A percentile compares a stretch with the other conserved stretches of the same genome.
These are phyloP conservation scores for Gymnobelideus leadbeateri DNA, from an alignment of 2,113 vertebrate genomes.

Conservation along the genomic window DNA sequence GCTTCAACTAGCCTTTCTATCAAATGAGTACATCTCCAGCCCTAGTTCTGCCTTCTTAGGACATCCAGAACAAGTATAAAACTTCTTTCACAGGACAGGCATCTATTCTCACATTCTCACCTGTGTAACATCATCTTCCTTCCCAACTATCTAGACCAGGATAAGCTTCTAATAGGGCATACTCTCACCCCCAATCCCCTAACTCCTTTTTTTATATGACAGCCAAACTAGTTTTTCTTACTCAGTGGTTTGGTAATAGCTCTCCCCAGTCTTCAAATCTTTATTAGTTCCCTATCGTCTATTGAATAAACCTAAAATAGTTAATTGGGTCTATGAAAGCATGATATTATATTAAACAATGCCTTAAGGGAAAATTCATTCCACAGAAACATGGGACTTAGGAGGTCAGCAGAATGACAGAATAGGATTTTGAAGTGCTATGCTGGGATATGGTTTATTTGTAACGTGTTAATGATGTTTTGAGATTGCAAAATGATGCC, in stretches of 20 bases:
- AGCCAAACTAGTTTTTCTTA: not conserved
- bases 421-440: not conserved
- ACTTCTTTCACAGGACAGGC: not conserved
- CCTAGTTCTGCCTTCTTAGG: not conserved
- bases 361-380: not conserved
- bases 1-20: not conserved
- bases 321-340: not conserved
- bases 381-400: not conserved
- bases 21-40: not conserved
- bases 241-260: not conserved
- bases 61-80: not conserved
- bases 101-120: not conserved
- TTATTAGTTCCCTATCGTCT: not conserved
- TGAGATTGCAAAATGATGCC: not conserved
- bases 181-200: not conserved
- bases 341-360: not conserved
- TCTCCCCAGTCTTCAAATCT: not conserved
- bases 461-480: not conserved
- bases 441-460: not conserved
- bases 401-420: not conserved
- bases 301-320: not conserved
- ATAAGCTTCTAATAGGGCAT: not conserved
- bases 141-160: not conserved
- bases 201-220: not conserved
- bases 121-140: not conserved